These are phyloP conservation scores for Phaenicophaeus curvirostris DNA, from an alignment of 2,797 vertebrate genomes.

Conservation along the genomic window DNA sequence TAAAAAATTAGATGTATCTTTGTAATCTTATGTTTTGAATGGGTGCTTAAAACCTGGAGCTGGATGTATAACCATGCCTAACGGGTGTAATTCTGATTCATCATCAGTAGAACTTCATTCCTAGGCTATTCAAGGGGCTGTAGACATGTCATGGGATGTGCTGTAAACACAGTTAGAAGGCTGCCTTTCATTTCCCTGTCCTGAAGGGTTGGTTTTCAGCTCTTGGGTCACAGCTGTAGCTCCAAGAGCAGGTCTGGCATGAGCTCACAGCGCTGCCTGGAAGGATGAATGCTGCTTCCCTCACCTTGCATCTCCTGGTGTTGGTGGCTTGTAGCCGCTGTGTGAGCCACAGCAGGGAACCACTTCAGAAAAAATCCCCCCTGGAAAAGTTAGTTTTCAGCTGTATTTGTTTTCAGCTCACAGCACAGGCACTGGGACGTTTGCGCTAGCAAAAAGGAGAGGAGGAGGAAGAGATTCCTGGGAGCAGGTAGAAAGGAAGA, in stretches of 20 bases:
- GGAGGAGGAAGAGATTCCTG: rapidly evolving
- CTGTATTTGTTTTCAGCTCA: not conserved
- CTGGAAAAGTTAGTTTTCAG: not conserved
- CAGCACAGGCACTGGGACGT: not conserved
- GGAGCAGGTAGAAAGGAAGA: not conserved
- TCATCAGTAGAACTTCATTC: not conserved
- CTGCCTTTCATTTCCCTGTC: not conserved
- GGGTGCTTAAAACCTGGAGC: not conserved
- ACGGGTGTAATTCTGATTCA: not conserved
- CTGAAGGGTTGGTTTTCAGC: not conserved
- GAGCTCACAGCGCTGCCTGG: not conserved
- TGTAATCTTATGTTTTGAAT: not conserved
- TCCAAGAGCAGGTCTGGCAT: not conserved
- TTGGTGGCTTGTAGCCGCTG: not conserved
- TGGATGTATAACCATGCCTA: not conserved
- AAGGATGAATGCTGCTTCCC: not conserved
- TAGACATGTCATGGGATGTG: not conserved
- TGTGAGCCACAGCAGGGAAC: not conserved
- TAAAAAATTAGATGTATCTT: not conserved
- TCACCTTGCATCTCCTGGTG: not conserved
- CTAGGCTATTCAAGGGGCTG: not conserved
- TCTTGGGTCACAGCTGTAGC: not conserved
- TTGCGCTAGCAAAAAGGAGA: not conserved
- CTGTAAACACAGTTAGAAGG: not conserved
- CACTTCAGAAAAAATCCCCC: not conserved